phyloP scores from a whole-genome alignment of 2,113 vertebrate genomes.

The Antechinus stuartii region DNA sequence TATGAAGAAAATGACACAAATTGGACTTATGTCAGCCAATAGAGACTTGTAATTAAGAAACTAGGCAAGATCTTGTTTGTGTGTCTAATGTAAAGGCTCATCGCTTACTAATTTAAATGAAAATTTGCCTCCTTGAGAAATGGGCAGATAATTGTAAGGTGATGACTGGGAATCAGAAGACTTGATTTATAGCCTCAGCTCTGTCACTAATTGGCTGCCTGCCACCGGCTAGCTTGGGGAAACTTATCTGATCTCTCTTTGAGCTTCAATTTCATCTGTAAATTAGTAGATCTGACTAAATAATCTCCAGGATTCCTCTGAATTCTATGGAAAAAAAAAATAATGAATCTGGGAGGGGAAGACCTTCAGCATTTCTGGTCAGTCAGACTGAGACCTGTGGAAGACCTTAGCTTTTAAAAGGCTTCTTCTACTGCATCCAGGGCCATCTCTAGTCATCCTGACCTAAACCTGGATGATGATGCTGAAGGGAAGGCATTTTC shows the following conservation, averaged over 20 bases:
- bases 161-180: background rate
- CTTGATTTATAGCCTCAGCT: background rate
- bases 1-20: background rate
- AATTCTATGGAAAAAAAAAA: background rate
- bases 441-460: too few relatives aligned
- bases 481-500: too few relatives aligned
- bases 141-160: background rate
- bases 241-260: background rate
- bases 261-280: background rate
- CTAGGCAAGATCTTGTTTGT: background rate
- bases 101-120: background rate
- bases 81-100: background rate
- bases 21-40: background rate
- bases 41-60: background rate
- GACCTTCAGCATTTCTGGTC: too few relatives aligned
- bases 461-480: too few relatives aligned
- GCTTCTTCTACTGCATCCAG: too few relatives aligned
- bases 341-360: too few relatives aligned
- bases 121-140: background rate
- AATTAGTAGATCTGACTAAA: background rate
- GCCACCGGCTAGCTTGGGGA: background rate
- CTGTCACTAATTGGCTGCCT: background rate
- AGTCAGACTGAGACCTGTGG: too few relatives aligned
- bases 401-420: too few relatives aligned
- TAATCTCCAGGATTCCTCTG: background rate